A percentile compares a stretch with the other conserved stretches of the same genome.
phyloP scores from a whole-genome alignment of 2,797 vertebrate species.

The Manis crassicaudata region DNA sequence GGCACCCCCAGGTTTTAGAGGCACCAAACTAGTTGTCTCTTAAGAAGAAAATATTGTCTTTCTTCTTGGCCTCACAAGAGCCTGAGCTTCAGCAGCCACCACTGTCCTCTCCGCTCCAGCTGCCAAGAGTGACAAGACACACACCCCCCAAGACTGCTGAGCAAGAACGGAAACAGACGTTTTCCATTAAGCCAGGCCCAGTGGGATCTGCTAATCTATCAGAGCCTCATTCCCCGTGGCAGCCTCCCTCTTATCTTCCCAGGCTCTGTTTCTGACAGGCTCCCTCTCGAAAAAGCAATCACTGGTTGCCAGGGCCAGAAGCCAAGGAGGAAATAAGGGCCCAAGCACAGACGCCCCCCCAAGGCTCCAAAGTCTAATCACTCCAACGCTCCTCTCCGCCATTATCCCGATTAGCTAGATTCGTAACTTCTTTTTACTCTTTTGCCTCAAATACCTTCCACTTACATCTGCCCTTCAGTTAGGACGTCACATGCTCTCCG shows the following conservation, averaged over 20 bases:
- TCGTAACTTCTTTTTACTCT: conserved; percentile 7
- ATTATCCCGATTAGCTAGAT: background rate
- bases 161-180: conserved; percentile 76
- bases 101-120: conserved; percentile 50
- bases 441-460: background rate
- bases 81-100: conserved; percentile 30
- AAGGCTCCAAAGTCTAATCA: conserved; percentile 10
- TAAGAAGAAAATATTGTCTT: background rate
- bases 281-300: conserved; percentile 69
- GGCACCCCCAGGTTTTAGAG: background rate
- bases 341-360: background rate
- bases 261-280: conserved; percentile 60
- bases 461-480: background rate
- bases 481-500: background rate
- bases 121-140: conserved; percentile 77
- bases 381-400: background rate
- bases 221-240: conserved; percentile 52
- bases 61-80: conserved; percentile 37
- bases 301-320: conserved; percentile 55
- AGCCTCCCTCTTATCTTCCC: conserved; percentile 68
- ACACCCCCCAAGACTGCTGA: conserved; percentile 55
- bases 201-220: conserved; percentile 65
- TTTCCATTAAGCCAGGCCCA: conserved; percentile 74
- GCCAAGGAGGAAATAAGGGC: conserved; percentile 70
- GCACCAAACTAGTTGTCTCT: background rate